Percentiles rank a stretch among this genome's conserved stretches.
phyloP scores from a whole-genome alignment of 2,888 invertebrate species.

The Hemaris fuciformis region DNA sequence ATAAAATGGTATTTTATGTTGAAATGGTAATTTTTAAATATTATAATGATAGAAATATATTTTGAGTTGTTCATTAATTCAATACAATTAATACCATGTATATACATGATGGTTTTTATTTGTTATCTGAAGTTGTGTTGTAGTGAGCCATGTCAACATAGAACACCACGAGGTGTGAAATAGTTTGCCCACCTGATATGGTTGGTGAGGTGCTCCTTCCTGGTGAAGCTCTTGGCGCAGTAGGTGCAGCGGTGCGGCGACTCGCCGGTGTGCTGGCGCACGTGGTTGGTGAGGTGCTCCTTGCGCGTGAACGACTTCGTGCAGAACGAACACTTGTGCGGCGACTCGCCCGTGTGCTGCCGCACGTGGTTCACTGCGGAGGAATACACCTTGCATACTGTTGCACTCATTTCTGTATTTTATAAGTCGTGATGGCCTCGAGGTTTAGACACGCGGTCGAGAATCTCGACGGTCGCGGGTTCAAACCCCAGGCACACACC shows the following conservation, averaged over 20 bases:
- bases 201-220: conserved; percentile 93
- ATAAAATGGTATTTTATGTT: not conserved
- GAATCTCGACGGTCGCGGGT: no score
- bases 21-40: not conserved
- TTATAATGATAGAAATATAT: not conserved
- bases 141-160: not conserved
- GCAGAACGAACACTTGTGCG: conserved; percentile 89
- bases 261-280: conserved; percentile 93
- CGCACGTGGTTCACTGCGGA: conserved; percentile 84
- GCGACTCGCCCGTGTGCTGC: conserved; percentile 89
- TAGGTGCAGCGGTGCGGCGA: conserved; percentile 92
- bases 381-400: not conserved
- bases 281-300: conserved; percentile 92
- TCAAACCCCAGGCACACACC: no score
- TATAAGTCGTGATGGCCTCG: not conserved
- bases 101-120: no score
- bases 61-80: no score
- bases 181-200: conserved; percentile 83
- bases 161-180: not conserved
- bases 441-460: no score
- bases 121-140: not conserved
- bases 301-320: conserved; percentile 90
- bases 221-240: conserved; percentile 91
- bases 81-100: no score
- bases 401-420: no score